A percentile compares a stretch with the other conserved stretches of the same genome.
These are phyloP conservation scores for Theocolax elegans DNA, from an alignment of 1,140 invertebrate genomes.

Conservation along the genomic window DNA sequence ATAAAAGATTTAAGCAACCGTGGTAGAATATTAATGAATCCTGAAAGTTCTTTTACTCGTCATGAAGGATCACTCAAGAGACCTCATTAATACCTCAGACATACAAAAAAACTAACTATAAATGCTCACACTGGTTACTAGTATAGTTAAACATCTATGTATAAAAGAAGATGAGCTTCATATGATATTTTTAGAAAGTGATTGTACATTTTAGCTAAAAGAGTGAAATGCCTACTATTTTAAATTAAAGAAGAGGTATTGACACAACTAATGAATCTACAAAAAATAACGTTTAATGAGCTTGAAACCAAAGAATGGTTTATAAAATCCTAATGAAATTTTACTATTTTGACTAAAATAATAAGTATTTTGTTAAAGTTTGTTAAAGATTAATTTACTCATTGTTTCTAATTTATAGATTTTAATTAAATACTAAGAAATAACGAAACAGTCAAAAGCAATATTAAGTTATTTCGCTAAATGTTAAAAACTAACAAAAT, in stretches of 20 bases:
- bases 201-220: slow-evolving; percentile 28
- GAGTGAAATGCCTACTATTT: slow-evolving; percentile 1
- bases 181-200: slow-evolving; percentile 35
- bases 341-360: slow-evolving; percentile 11
- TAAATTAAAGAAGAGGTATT: slow-evolving; percentile 2
- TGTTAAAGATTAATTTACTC: slow-evolving; percentile 20
- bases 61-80: slow-evolving; percentile 56
- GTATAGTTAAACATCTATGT: slow-evolving; percentile 3
- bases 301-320: slow-evolving; percentile 38
- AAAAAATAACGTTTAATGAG: slow-evolving; percentile 23
- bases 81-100: slow-evolving; percentile 54
- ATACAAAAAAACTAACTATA: slow-evolving; percentile 46
- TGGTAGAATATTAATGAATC: slow-evolving; percentile 54
- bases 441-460: slow-evolving; percentile 2
- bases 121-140: slow-evolving; percentile 11
- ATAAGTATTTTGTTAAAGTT: background rate
- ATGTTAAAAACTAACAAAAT: slow-evolving; percentile 27
- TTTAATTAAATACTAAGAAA: background rate
- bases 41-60: slow-evolving; percentile 56
- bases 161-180: slow-evolving; percentile 16
- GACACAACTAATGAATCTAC: slow-evolving; percentile 1
- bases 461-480: slow-evolving; percentile 1
- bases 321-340: slow-evolving; percentile 3
- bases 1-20: slow-evolving; percentile 83
- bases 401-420: slow-evolving; percentile 13